These are phyloP conservation scores for Nomada goodeniana DNA, from an alignment of 2,888 invertebrate genomes.

Conservation along the genomic window DNA sequence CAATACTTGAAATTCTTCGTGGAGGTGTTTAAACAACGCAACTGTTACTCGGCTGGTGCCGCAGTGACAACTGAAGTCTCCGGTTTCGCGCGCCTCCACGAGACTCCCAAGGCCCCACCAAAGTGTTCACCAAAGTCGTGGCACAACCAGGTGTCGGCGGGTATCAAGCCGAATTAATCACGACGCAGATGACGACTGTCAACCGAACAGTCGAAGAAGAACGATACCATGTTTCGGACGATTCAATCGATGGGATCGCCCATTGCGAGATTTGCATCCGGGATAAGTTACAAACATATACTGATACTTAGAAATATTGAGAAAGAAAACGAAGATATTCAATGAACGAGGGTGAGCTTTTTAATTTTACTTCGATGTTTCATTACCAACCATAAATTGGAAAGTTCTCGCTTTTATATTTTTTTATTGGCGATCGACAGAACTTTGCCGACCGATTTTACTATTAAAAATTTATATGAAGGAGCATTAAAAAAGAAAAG, in stretches of 20 bases:
- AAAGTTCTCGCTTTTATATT: too few relatives aligned
- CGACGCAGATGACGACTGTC: constrained; percentile 51
- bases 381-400: too few relatives aligned
- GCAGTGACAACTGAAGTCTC: constrained; percentile 79
- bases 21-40: constrained; percentile 29
- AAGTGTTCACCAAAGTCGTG: constrained; percentile 66
- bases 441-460: too few relatives aligned
- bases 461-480: too few relatives aligned
- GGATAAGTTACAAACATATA: background rate
- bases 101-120: constrained; percentile 69
- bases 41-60: constrained; percentile 70
- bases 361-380: too few relatives aligned
- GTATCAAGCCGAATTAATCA: constrained; percentile 45
- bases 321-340: too few relatives aligned
- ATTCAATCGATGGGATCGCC: background rate
- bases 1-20: background rate
- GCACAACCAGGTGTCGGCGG: constrained; percentile 67
- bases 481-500: too few relatives aligned
- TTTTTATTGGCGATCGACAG: too few relatives aligned
- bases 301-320: too few relatives aligned
- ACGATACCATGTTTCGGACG: background rate
- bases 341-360: too few relatives aligned
- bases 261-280: background rate
- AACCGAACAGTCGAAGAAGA: background rate
- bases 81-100: constrained; percentile 60